Percentiles rank a stretch among this genome's conserved stretches.
Evolutionary conservation across 2,888 invertebrate genomes (phyloP).

Genomic region (Julus scandinavius): DNA sequence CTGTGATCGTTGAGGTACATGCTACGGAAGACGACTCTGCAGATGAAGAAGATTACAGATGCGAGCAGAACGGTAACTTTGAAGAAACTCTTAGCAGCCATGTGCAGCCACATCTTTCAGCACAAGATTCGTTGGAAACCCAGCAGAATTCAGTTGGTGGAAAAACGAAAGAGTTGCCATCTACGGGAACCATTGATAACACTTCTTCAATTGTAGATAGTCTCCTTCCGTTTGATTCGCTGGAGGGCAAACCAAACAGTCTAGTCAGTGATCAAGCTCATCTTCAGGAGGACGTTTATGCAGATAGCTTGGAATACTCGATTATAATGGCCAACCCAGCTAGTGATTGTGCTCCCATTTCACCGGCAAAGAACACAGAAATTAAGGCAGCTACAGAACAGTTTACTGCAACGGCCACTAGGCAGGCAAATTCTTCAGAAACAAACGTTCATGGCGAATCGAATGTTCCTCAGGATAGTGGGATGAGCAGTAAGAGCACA

Average conservation of each 20-base stretch:
- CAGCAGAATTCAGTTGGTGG: neutral
- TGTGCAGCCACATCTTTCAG: too few species aligned
- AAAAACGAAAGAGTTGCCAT: neutral
- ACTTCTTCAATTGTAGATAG: neutral
- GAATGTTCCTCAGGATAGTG: neutral
- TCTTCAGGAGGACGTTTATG: neutral
- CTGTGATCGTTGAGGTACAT: constrained; percentile 60
- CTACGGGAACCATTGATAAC: neutral
- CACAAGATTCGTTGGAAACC: neutral
- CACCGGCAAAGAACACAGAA: neutral
- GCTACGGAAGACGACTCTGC: constrained; percentile 60
- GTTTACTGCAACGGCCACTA: neutral
- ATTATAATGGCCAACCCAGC: neutral
- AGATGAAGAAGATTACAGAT: constrained; percentile 58
- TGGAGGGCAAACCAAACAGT: constrained; percentile 58
- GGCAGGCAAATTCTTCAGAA: neutral
- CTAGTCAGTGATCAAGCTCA: constrained; percentile 57
- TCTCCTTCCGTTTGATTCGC: constrained; percentile 51
- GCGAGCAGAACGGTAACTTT: neutral
- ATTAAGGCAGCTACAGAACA: neutral
- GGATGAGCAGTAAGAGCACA: neutral
- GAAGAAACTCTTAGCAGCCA: neutral
- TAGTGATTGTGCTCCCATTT: neutral
- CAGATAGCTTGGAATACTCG: constrained; percentile 49
- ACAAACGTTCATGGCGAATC: neutral